Conservation (phyloP, 2,113 vertebrate species). For the Aphyosemion australe region DNA sequence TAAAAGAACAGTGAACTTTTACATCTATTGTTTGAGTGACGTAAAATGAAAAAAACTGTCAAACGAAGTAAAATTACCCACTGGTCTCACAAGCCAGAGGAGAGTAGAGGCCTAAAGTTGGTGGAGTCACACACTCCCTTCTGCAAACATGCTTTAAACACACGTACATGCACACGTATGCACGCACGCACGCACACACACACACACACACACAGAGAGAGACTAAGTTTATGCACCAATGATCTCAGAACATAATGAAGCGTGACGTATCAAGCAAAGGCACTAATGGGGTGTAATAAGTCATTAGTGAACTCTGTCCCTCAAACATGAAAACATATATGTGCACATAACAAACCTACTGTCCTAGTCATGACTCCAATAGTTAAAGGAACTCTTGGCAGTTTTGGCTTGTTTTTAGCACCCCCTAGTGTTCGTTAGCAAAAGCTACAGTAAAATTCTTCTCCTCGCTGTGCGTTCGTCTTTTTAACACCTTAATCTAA, state of each 20-base stretch:
- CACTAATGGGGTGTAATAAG: conserved; percentile 76
- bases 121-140: conserved; percentile 19
- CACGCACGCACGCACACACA: too few relatives aligned
- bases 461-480: too few relatives aligned
- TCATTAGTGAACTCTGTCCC: conserved; percentile 69
- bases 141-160: conserved; percentile 50
- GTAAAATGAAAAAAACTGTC: too few relatives aligned
- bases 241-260: conserved; percentile 76
- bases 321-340: conserved; percentile 24
- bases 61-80: too few relatives aligned
- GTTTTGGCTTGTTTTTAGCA: too few relatives aligned
- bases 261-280: conserved; percentile 75
- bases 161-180: conserved; percentile 46
- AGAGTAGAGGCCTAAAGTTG: conserved; percentile 3
- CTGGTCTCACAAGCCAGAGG: too few relatives aligned
- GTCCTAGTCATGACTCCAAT: conserved; percentile 2
- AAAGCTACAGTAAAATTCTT: too few relatives aligned
- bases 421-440: too few relatives aligned
- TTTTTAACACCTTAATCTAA: too few relatives aligned
- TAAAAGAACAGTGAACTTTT: too few relatives aligned
- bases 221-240: conserved; percentile 66
- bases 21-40: too few relatives aligned
- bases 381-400: too few relatives aligned
- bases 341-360: conserved; percentile 39
- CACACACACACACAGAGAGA: neutral